Evolutionary conservation across 2,797 vertebrate species (phyloP).

Genomic region (Eospalax fontanierii): DNA sequence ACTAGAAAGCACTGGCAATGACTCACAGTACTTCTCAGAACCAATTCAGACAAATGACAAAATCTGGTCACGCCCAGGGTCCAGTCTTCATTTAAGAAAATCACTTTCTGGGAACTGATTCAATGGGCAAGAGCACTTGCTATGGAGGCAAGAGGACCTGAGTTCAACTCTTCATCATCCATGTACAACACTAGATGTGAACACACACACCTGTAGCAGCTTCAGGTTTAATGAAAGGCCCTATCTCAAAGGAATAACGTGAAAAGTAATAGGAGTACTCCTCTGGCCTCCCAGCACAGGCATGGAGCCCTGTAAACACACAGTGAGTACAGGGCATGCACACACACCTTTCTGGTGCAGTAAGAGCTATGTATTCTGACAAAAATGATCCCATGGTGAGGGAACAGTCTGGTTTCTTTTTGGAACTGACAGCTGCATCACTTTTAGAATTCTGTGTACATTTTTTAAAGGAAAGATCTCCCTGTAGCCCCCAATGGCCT

Average conservation of each 20-base stretch:
- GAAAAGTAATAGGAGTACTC: not conserved
- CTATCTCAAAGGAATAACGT: not conserved
- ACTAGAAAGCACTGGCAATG: slow-evolving; percentile 1
- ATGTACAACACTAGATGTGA: not conserved
- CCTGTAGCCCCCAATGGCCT: too few relatives aligned
- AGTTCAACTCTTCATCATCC: not conserved
- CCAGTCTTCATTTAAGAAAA: not conserved
- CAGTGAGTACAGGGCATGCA: too few relatives aligned
- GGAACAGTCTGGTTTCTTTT: not conserved
- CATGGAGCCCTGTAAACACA: too few relatives aligned
- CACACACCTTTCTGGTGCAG: not conserved
- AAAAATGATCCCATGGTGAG: not conserved
- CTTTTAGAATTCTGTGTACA: too few relatives aligned
- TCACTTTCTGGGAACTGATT: not conserved
- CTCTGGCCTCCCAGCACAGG: not conserved
- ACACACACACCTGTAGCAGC: not conserved
- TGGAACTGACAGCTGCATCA: not conserved
- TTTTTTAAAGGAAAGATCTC: not conserved
- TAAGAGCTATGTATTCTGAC: not conserved
- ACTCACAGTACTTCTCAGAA: not conserved
- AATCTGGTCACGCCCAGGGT: not conserved
- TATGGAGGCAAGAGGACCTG: not conserved
- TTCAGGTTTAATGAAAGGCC: not conserved
- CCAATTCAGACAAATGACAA: not conserved
- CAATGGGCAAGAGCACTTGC: not conserved